Conservation (phyloP, 2,113 vertebrate species). For the Steatornis caripensis region DNA sequence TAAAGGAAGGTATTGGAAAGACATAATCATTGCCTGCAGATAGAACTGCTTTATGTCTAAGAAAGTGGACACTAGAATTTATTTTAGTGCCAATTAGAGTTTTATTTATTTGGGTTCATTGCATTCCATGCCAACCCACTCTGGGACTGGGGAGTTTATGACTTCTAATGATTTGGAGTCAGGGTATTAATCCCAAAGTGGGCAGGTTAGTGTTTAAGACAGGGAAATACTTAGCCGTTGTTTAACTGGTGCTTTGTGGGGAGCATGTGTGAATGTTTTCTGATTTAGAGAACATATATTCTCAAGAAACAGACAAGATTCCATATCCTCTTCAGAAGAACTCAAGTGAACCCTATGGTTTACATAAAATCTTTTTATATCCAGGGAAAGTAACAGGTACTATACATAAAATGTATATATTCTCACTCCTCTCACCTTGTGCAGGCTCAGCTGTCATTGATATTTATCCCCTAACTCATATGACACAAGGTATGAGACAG, state of each 20-base stretch:
- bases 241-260: not conserved
- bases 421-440: not conserved
- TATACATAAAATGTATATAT: not conserved
- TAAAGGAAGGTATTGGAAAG: not conserved
- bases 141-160: not conserved
- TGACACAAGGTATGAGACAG: slow-evolving; percentile 65
- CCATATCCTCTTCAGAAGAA: not conserved
- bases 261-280: not conserved
- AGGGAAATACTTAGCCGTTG: not conserved
- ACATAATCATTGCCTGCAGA: not conserved
- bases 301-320: not conserved
- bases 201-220: not conserved
- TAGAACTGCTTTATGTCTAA: not conserved
- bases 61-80: not conserved
- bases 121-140: not conserved
- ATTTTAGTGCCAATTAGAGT: not conserved
- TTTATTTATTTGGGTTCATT: not conserved
- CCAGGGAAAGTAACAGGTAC: not conserved
- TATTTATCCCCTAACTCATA: slow-evolving; percentile 68
- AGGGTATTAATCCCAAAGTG: not conserved
- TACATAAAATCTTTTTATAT: not conserved
- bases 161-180: not conserved
- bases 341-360: not conserved
- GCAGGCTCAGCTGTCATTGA: slow-evolving; percentile 68
- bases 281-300: not conserved